Evolutionary conservation across 2,113 vertebrate species (phyloP).

Genomic region (Engystomops pustulosus): DNA sequence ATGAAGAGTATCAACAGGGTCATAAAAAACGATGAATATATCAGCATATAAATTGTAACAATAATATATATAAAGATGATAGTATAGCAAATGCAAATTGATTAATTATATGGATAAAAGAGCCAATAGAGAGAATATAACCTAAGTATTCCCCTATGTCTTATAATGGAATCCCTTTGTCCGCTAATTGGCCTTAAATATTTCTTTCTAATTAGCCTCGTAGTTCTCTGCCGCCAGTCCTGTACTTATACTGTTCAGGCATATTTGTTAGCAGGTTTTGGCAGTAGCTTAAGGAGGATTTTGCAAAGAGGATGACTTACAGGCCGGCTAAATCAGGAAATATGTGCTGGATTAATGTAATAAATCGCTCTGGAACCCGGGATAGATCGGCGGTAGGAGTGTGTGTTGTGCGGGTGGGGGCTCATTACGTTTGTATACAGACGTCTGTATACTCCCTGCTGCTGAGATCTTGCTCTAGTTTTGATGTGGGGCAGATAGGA

Average conservation of each 20-base stretch:
- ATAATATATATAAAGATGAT: not conserved
- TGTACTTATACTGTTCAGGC: constrained; percentile 14
- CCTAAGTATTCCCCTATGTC: not conserved
- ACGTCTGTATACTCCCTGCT: constrained; percentile 6
- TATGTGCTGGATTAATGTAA: not conserved
- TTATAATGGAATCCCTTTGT: not conserved
- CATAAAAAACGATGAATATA: not conserved
- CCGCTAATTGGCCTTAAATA: constrained; percentile 16
- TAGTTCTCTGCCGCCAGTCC: not conserved
- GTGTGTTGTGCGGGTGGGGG: not conserved
- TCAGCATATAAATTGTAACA: not conserved
- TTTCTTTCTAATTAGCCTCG: constrained; percentile 31
- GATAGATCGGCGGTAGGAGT: not conserved
- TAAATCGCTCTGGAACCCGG: not conserved
- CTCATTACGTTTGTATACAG: constrained; percentile 2
- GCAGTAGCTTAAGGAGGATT: not conserved
- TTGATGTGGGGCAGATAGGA: not conserved
- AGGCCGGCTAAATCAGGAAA: constrained; percentile 46
- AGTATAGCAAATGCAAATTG: not conserved
- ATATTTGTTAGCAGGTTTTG: constrained; percentile 50
- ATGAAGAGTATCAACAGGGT: not conserved
- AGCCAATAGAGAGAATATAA: not conserved
- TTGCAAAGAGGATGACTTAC: constrained; percentile 57
- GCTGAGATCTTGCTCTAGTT: not conserved
- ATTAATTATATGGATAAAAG: not conserved